Percentiles rank a stretch among this genome's conserved stretches.
phyloP scores from a whole-genome alignment of 2,888 invertebrate genomes.

The Pteria penguin region DNA sequence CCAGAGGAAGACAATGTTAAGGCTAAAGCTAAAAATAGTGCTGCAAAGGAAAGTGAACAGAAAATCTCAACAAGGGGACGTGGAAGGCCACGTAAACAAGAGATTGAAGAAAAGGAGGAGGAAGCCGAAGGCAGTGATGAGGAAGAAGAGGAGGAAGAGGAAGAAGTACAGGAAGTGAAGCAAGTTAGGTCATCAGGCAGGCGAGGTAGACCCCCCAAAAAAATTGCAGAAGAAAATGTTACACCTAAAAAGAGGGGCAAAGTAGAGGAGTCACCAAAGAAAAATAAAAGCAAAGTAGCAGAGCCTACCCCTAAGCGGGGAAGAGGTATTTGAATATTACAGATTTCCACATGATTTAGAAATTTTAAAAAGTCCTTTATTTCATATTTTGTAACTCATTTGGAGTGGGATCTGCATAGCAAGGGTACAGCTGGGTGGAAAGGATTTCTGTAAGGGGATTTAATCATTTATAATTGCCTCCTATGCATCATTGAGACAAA shows the following conservation, averaged over 20 bases:
- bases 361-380: no score
- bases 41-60: constrained; percentile 34
- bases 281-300: not conserved
- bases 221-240: constrained; percentile 33
- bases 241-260: constrained; percentile 10
- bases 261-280: constrained; percentile 18
- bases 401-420: no score
- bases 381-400: no score
- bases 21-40: constrained; percentile 30
- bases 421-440: no score
- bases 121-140: constrained; percentile 33
- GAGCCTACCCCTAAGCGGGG: not conserved
- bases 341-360: no score
- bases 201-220: constrained; percentile 50
- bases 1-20: not conserved
- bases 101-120: constrained; percentile 25
- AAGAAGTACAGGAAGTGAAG: constrained; percentile 21
- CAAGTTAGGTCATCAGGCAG: constrained; percentile 40
- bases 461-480: no score
- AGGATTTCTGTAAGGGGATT: no score
- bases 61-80: constrained; percentile 35
- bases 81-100: constrained; percentile 29
- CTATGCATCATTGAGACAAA: no score
- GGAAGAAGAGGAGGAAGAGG: constrained; percentile 47
- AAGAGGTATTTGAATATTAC: no score